Base-by-base conservation (phyloP, 2,113 vertebrate genomes). In the Lethenteron camtschaticum region DNA sequence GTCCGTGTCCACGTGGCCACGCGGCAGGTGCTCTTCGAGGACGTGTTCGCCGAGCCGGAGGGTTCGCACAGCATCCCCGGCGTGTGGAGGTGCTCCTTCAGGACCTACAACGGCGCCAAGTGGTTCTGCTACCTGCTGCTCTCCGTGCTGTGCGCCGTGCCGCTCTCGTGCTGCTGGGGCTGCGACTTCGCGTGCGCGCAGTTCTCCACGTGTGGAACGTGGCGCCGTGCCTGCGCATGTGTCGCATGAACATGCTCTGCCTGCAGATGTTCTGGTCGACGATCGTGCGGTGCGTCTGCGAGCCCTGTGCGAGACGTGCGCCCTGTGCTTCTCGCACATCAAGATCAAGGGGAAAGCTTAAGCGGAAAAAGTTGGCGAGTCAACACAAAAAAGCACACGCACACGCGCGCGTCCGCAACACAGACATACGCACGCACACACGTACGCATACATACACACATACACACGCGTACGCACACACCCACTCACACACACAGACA, bases 161-260 rank as follows among this genome's bases (percentile, higher is more conserved):
- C 73, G 8, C 58, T 74, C 69, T 71, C 73, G 12, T 74, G 71
- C 63, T 74, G 73, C 71, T 74, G 73, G 73, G 73, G 71, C 1
- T 57, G 71, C 63, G 56, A 74, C 11, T 74, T 74, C 41, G 71
- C 73, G 57, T 74, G 73, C 14, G 14, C 72, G 2, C 73, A 74
- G 73, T 74, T 70, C 73, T 74, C 9, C 73, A 74, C 71, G 57
- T 74, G 63, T 74, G 73, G 73, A 68, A 59, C 20, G 9, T 74
- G 56, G 69, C 70, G 8, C 73, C 73, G 12, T 74, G 70, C 20
- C 41, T 74, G 16, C 71, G 56, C 63, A 56, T 69, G 3, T 74
- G 73, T 70, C 70, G 72, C 41, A 74, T 74, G 71, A 73, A 73
- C 58, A 20, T 73, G 24, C 60, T 69, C 20, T 73, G 73, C 57